These are phyloP conservation scores for Spea hammondii DNA, from an alignment of 2,797 vertebrate species.

Conservation along the genomic window DNA sequence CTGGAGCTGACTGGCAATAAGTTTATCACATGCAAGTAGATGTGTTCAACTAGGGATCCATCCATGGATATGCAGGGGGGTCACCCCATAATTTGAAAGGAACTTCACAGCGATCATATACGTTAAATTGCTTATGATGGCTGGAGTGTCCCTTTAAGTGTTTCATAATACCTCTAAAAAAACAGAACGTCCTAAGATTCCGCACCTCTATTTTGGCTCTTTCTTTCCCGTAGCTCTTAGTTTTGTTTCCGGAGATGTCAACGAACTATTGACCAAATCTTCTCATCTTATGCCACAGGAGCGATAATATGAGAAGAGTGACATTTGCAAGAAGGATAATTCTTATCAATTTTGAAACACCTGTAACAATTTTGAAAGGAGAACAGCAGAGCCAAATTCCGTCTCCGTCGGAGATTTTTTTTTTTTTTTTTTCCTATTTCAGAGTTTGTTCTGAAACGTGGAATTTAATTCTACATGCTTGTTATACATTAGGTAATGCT, in stretches of 20 bases:
- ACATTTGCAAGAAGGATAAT: slow-evolving; percentile 35
- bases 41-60: no score
- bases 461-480: slow-evolving; percentile 23
- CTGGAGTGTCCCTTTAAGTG: no score
- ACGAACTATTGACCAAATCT: not conserved
- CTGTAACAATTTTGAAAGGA: slow-evolving; percentile 25
- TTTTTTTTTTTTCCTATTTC: slow-evolving; percentile 23
- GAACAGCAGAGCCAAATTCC: not conserved
- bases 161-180: no score
- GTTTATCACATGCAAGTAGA: no score
- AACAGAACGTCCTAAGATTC: no score
- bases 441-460: slow-evolving; percentile 21
- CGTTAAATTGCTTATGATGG: no score
- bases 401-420: not conserved
- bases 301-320: not conserved
- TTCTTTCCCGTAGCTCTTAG: no score
- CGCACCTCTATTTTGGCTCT: not conserved
- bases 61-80: no score
- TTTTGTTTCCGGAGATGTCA: no score
- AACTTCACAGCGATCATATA: no score
- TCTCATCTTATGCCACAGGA: not conserved
- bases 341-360: slow-evolving; percentile 48
- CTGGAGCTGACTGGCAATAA: no score
- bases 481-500: slow-evolving; percentile 29
- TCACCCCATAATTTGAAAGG: no score